Percentiles rank a stretch among this genome's conserved stretches.
phyloP scores from a whole-genome alignment of 1,140 invertebrate genomes.

The Parasteatoda tepidariorum region DNA sequence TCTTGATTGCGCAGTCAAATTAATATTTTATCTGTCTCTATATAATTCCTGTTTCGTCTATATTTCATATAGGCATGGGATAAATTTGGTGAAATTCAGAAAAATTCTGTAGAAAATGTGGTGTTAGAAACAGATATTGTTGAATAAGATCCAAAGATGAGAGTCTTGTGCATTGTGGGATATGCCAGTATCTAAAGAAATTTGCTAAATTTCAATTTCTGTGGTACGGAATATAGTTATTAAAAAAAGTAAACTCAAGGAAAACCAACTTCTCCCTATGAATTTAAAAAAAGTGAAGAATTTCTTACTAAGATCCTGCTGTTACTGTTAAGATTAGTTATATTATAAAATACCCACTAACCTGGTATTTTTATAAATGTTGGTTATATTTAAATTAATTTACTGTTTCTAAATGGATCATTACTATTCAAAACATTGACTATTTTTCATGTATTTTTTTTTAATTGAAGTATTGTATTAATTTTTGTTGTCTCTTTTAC shows the following conservation, averaged over 20 bases:
- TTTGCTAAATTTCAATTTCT: background rate
- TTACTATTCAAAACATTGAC: too few species aligned
- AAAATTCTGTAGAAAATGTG: background rate
- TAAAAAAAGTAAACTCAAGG: background rate
- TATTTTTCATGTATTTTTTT: too few species aligned
- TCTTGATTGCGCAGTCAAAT: too few species aligned
- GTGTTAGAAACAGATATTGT: constrained; percentile 30
- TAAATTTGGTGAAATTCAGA: background rate
- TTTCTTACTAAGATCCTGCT: background rate
- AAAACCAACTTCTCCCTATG: background rate
- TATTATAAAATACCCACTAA: background rate
- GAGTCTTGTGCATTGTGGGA: constrained; percentile 40
- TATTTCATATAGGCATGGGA: constrained; percentile 8
- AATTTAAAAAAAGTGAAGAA: background rate
- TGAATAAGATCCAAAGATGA: constrained; percentile 30
- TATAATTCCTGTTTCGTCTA: too few species aligned
- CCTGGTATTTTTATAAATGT: background rate
- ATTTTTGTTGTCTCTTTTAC: too few species aligned
- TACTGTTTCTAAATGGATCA: too few species aligned
- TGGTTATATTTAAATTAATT: too few species aligned
- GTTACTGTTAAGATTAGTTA: background rate
- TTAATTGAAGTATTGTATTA: too few species aligned
- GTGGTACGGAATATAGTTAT: background rate
- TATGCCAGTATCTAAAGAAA: constrained; percentile 23
- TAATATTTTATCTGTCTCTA: too few species aligned